A percentile compares a stretch with the other conserved stretches of the same genome.
Conservation (phyloP, 1,140 invertebrate species). For the Caligus rogercresseyi region DNA sequence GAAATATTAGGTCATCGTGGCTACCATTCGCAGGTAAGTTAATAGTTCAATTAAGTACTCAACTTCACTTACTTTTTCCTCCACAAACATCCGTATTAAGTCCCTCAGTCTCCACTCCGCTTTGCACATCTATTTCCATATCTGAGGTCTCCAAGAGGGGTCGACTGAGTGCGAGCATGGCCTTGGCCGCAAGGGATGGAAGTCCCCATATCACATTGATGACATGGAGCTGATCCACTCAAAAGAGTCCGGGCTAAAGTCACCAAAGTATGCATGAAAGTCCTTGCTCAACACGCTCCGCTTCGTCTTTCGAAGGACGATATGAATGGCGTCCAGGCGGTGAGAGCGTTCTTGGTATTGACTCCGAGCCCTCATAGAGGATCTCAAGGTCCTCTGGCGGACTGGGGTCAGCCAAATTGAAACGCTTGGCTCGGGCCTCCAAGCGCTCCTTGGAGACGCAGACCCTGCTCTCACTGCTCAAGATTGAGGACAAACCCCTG, state of each 20-base stretch:
- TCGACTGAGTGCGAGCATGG: not conserved
- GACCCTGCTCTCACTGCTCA: not conserved
- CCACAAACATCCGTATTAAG: not conserved
- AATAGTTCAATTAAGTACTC: too few relatives aligned
- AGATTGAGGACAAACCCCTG: not conserved
- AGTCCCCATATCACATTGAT: constrained; percentile 8
- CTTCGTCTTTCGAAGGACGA: not conserved
- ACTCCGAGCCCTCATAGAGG: not conserved
- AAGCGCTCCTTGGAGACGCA: not conserved
- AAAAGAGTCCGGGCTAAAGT: constrained; percentile 8
- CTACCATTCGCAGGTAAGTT: too few relatives aligned
- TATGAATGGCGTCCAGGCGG: constrained; percentile 4
- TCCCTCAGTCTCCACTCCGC: not conserved
- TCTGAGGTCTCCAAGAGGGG: not conserved
- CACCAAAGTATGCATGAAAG: constrained; percentile 7
- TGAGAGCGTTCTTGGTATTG: not conserved
- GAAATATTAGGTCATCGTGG: too few relatives aligned
- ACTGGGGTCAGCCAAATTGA: not conserved
- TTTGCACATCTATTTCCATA: not conserved
- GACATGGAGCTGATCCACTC: constrained; percentile 2
- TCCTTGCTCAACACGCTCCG: not conserved
- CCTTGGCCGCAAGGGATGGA: not conserved
- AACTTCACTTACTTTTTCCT: too few relatives aligned
- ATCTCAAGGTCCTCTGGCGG: not conserved
- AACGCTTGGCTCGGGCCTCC: not conserved